phyloP scores from a whole-genome alignment of 1,140 invertebrate species.

The Yoshiicerus persimilis region DNA sequence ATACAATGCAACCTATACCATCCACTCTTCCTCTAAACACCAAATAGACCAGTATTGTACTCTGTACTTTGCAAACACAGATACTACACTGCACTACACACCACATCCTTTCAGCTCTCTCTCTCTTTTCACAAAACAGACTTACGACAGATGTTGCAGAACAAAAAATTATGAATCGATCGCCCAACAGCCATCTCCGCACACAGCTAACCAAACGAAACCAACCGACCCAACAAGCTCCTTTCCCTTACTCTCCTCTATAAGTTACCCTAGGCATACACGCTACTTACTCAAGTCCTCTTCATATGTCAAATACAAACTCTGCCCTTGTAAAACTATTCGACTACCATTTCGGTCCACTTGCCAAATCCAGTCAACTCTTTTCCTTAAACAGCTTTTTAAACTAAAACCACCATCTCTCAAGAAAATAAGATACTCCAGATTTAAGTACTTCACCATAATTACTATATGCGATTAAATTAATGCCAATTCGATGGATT shows the following conservation, averaged over 20 bases:
- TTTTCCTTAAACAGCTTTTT: not conserved
- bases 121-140: not conserved
- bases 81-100: not conserved
- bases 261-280: not conserved
- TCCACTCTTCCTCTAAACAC: not conserved
- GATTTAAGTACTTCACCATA: not conserved
- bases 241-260: not conserved
- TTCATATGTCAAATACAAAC: not conserved
- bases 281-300: not conserved
- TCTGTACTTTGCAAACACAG: not conserved
- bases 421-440: no score
- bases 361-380: not conserved
- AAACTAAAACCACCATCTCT: no score
- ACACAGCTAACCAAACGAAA: not conserved
- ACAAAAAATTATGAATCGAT: conserved; percentile 23
- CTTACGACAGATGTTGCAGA: conserved; percentile 11
- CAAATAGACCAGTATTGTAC: not conserved
- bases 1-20: not conserved
- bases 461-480: no score
- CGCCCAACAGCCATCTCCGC: not conserved
- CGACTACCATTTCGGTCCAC: not conserved
- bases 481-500: no score
- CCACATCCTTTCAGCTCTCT: not conserved
- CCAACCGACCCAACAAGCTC: not conserved
- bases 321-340: not conserved